Evolutionary conservation across 2,888 invertebrate genomes (phyloP).

Genomic region (Philonicus albiceps): DNA sequence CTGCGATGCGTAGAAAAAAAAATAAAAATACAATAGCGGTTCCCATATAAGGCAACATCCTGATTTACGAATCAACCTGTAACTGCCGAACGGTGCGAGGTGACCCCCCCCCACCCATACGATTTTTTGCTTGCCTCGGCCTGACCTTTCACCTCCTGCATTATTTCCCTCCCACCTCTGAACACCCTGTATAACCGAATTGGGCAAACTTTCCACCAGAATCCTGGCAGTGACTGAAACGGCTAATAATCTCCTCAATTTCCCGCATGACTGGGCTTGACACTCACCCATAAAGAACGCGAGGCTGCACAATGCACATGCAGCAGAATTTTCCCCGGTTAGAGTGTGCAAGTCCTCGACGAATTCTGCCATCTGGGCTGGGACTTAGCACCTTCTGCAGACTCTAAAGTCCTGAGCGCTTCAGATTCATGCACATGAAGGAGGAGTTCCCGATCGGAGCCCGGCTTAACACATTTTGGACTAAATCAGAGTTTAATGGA

Average conservation of each 20-base stretch:
- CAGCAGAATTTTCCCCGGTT: not conserved
- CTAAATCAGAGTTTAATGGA: slow-evolving; percentile 27
- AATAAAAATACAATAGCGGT: too few relatives aligned
- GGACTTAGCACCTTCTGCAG: not conserved
- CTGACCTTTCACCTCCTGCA: too few relatives aligned
- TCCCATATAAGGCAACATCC: too few relatives aligned
- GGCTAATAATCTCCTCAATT: slow-evolving; percentile 11
- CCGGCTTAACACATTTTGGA: slow-evolving; percentile 3
- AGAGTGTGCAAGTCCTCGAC: not conserved
- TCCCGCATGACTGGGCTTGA: not conserved
- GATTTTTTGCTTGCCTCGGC: too few relatives aligned
- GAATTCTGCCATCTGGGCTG: not conserved
- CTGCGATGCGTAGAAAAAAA: too few relatives aligned
- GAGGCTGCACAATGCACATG: not conserved
- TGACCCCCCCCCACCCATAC: too few relatives aligned
- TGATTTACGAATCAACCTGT: too few relatives aligned
- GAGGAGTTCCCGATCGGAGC: not conserved
- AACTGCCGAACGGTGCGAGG: too few relatives aligned
- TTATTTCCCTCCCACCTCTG: too few relatives aligned
- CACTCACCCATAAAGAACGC: not conserved
- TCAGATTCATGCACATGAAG: not conserved
- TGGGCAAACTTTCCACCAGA: not conserved
- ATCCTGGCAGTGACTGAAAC: not conserved
- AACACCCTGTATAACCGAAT: not conserved
- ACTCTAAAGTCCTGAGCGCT: not conserved